phyloP scores from a whole-genome alignment of 2,797 vertebrate species.

The Rhinophrynus dorsalis region DNA sequence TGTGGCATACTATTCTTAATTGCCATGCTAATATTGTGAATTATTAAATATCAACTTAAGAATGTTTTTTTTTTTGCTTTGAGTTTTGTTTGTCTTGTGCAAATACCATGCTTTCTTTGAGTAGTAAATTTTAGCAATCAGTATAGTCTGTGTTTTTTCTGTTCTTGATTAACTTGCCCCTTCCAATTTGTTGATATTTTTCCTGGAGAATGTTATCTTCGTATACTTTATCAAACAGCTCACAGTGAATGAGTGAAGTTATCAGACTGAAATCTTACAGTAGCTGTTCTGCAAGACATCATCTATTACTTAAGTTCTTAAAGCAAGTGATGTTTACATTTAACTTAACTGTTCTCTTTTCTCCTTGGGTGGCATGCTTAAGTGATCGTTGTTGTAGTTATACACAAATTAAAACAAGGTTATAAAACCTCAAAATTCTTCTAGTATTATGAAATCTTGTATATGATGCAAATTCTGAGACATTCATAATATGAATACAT shows the following conservation, averaged over 20 bases:
- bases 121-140: too few species aligned
- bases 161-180: constrained; percentile 7
- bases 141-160: too few species aligned
- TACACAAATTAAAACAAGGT: constrained; percentile 20
- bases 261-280: constrained; percentile 29
- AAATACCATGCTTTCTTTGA: too few species aligned
- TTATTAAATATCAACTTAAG: too few species aligned
- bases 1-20: too few species aligned
- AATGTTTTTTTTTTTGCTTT: too few species aligned
- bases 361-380: constrained; percentile 37
- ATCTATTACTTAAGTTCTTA: constrained; percentile 19
- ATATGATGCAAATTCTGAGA: background rate
- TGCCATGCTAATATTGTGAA: too few species aligned
- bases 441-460: background rate
- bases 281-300: constrained; percentile 44
- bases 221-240: constrained; percentile 12
- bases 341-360: constrained; percentile 30
- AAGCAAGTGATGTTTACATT: constrained; percentile 43
- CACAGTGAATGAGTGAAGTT: constrained; percentile 13
- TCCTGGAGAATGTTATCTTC: constrained; percentile 19
- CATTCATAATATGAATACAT: too few species aligned
- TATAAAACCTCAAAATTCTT: background rate
- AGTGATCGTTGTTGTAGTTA: constrained; percentile 21
- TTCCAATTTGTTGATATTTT: constrained; percentile 13
- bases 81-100: too few species aligned